phyloP scores from a whole-genome alignment of 2,113 vertebrate genomes.

The Sinocyclocheilus grahami region DNA sequence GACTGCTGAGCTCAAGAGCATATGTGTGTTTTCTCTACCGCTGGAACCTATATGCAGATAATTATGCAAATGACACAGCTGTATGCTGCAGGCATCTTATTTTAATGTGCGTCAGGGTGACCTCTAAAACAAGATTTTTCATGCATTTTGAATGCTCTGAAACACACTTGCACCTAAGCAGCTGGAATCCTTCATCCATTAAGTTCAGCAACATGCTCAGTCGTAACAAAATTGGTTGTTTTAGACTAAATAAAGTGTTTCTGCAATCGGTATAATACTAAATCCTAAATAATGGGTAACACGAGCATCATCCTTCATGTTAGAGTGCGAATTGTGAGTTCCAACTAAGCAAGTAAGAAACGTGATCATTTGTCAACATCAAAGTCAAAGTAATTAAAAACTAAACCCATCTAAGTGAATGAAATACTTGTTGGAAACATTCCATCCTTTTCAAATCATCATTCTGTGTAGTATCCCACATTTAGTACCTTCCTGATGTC shows the following conservation, averaged over 20 bases:
- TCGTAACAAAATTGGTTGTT: neutral
- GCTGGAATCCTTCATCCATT: neutral
- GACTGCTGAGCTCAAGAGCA: neutral
- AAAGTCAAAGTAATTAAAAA: neutral
- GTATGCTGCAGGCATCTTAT: constrained; percentile 33
- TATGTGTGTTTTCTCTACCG: neutral
- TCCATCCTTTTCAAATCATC: neutral
- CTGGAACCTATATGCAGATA: constrained; percentile 18
- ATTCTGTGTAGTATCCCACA: constrained; percentile 17
- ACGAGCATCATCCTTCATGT: neutral
- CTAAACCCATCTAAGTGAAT: neutral
- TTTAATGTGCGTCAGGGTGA: constrained; percentile 18
- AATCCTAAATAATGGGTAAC: neutral
- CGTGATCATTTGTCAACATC: neutral
- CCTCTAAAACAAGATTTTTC: constrained; percentile 21
- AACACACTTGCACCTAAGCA: constrained; percentile 20
- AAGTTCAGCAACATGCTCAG: neutral
- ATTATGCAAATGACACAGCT: constrained; percentile 42
- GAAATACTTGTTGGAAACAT: neutral
- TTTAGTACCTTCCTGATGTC: constrained; percentile 78
- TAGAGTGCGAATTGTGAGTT: neutral
- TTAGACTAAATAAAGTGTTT: neutral
- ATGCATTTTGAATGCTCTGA: constrained; percentile 29
- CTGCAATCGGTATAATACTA: neutral
- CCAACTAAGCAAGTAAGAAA: neutral